Evolutionary conservation across 2,113 vertebrate species (phyloP).

Genomic region (Trachemys scripta): DNA sequence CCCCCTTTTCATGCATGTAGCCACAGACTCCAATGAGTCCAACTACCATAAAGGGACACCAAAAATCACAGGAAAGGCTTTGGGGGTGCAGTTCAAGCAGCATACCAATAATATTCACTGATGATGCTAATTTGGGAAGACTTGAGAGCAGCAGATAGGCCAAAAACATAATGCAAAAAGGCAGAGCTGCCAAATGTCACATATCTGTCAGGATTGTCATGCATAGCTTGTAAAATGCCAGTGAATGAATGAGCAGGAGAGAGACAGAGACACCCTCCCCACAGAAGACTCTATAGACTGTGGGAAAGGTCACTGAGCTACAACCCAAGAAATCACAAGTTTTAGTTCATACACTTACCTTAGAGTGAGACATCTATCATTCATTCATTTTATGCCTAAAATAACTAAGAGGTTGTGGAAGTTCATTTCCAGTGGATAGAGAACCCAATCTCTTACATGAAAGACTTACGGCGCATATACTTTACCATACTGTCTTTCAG

Average conservation of each 20-base stretch:
- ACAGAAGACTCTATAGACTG: background rate
- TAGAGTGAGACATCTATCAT: background rate
- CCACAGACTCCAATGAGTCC: background rate
- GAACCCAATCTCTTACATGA: background rate
- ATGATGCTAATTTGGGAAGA: background rate
- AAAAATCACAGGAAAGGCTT: background rate
- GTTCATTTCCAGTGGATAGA: background rate
- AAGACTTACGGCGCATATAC: background rate
- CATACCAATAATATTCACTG: background rate
- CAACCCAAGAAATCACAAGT: background rate
- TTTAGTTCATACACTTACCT: background rate
- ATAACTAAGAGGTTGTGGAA: background rate
- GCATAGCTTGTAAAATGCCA: background rate
- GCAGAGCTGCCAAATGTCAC: background rate
- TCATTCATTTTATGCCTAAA: background rate
- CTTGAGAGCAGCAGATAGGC: background rate
- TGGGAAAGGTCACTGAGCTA: background rate
- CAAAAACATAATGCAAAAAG: background rate
- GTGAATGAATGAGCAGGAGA: background rate
- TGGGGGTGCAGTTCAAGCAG: background rate
- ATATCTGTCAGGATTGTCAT: background rate
- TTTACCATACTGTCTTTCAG: conserved; percentile 19
- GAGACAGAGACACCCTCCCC: background rate
- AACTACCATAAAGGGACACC: background rate
- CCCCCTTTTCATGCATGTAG: background rate